Conservation (phyloP, 2,797 vertebrate species). For the Myotis daubentonii region DNA sequence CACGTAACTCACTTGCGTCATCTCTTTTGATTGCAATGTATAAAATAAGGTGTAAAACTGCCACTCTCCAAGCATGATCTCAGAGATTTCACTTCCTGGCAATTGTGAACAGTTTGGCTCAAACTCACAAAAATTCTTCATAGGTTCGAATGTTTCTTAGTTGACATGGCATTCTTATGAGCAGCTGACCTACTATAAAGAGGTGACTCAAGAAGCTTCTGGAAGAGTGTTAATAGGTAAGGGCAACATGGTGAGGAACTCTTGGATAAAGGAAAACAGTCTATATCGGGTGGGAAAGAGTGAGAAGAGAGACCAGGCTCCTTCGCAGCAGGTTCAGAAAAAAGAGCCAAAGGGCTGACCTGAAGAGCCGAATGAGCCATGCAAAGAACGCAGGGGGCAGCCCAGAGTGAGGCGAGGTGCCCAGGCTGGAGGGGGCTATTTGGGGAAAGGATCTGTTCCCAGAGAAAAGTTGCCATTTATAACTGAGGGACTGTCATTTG, state of each 20-base stretch:
- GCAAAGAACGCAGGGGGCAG: slow-evolving; percentile 46
- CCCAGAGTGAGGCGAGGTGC: slow-evolving; percentile 72
- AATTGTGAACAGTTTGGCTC: no score
- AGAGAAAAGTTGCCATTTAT: slow-evolving; percentile 73
- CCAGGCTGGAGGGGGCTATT: slow-evolving; percentile 54
- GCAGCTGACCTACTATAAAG: neutral
- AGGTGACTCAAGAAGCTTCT: neutral
- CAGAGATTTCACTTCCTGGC: no score
- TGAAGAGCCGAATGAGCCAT: neutral
- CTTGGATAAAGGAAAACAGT: neutral
- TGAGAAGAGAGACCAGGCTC: neutral
- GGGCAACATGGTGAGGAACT: neutral
- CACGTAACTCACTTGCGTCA: no score
- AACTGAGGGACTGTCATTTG: slow-evolving; percentile 61
- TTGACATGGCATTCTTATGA: neutral
- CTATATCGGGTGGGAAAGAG: neutral
- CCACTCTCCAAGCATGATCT: no score
- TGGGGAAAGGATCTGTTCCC: slow-evolving; percentile 70
- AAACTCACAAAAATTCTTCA: no score
- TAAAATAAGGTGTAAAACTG: no score
- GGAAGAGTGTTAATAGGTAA: neutral
- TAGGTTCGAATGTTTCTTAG: no score
- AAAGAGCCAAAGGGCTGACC: slow-evolving; percentile 45
- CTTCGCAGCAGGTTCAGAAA: neutral
- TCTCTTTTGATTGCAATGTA: no score